Percentiles rank a stretch among this genome's conserved stretches.
Evolutionary conservation across 2,888 invertebrate genomes (phyloP).

Genomic region (Eugnorisma glareosa): DNA sequence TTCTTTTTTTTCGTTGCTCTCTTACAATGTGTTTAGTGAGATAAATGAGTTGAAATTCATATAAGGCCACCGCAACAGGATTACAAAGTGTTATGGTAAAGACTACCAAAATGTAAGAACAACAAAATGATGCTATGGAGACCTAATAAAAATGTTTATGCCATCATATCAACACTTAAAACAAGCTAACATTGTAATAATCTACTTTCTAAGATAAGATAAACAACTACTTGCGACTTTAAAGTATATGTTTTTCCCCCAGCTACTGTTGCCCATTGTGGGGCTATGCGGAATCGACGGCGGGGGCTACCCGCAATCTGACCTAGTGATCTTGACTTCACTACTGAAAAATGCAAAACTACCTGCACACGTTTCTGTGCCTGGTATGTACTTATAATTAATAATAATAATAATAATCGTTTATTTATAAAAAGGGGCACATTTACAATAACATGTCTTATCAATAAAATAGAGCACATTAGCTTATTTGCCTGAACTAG

Average conservation of each 20-base stretch:
- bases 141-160: neutral
- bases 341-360: constrained; percentile 94
- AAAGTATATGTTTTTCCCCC: constrained; percentile 19
- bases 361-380: constrained; percentile 88
- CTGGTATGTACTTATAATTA: constrained; percentile 84
- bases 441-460: too few relatives aligned
- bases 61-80: too few relatives aligned
- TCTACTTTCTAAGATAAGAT: neutral
- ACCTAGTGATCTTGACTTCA: constrained; percentile 94
- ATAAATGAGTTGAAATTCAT: too few relatives aligned
- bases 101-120: neutral
- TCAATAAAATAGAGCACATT: too few relatives aligned
- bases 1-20: too few relatives aligned
- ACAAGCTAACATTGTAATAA: constrained; percentile 5
- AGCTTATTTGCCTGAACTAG: too few relatives aligned
- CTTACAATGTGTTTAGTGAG: too few relatives aligned
- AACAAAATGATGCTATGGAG: neutral
- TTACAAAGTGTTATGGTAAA: neutral
- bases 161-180: neutral
- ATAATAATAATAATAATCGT: too few relatives aligned
- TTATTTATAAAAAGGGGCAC: too few relatives aligned
- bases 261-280: constrained; percentile 93
- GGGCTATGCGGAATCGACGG: constrained; percentile 93
- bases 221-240: neutral
- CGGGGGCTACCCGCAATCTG: constrained; percentile 93